Base-by-base conservation (phyloP, 2,888 invertebrate genomes). In the Nymphalis c-album region DNA sequence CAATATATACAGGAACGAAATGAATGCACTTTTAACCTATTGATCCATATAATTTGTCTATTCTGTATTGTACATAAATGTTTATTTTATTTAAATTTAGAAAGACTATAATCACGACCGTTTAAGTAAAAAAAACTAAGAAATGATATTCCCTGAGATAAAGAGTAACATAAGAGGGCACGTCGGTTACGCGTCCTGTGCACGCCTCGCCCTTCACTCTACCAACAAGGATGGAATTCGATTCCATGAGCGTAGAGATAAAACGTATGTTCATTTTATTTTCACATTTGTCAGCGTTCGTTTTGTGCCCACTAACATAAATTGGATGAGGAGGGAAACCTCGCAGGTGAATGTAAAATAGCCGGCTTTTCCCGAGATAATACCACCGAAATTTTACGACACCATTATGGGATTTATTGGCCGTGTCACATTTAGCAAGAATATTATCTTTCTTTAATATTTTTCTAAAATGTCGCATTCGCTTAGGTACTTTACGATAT, bases 261-360 rank as follows among this genome's bases (percentile, higher is more conserved):
- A 90, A 91, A 91, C 90, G 89, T 90, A 88, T 89, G 90, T 90
- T 91, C 91, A 90, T 91, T 91, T 91, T 91, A 91, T 91, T 91
- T 91, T 86, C 87, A 89, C 91, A 91, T 92, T 92, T 91, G 91
- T 92, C 91, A 92, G 90, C 90, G 87, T 91, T 91, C 91, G 90
- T 91, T 91, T 90, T 91, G 91, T 91, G 88, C 90, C 90, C 91
- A 90, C 91, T 91, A 91, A 91, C 91, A 91, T 91, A 92, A 91
- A 91, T 91, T 91, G 91, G 90, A 91, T 87, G 88, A 84, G 86
- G 87, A 90, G 90, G 91, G 87, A 89, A 90, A 87, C 89, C 89
- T 87, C 90, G 86, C 89, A 90, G 90, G 90, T 91, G 90, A 91
- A 92, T 92, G 91, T 91, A 91, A 91, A 91, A 91, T 91, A 91